phyloP scores from a whole-genome alignment of 2,888 invertebrate genomes.

The Drosophila neonasuta region DNA sequence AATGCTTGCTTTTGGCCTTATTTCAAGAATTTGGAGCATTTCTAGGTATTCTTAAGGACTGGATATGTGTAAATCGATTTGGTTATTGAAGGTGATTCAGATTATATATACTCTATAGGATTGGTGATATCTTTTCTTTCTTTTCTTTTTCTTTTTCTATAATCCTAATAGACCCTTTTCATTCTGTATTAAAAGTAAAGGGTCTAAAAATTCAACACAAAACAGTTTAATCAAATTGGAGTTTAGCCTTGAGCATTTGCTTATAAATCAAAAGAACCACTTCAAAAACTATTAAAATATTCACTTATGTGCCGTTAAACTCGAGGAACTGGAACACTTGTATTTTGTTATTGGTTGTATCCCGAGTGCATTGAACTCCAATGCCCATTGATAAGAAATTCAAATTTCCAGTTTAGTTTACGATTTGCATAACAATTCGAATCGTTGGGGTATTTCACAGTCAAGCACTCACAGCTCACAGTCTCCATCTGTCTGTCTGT shows the following conservation, averaged over 20 bases:
- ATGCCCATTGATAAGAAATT: slow-evolving; percentile 23
- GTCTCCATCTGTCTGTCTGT: not conserved
- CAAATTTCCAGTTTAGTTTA: slow-evolving; percentile 10
- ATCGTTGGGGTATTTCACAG: slow-evolving; percentile 36
- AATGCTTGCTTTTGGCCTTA: too few species aligned
- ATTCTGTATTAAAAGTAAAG: too few species aligned
- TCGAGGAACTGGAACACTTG: not conserved
- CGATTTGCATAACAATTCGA: slow-evolving; percentile 36
- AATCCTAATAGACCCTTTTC: too few species aligned
- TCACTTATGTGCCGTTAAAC: not conserved
- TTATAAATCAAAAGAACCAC: not conserved
- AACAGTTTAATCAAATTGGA: not conserved
- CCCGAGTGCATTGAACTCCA: slow-evolving; percentile 17
- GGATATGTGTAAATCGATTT: too few species aligned
- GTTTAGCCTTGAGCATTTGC: not conserved
- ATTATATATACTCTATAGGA: too few species aligned
- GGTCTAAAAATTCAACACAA: not conserved
- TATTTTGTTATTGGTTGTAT: not conserved
- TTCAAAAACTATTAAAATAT: slow-evolving; percentile 3
- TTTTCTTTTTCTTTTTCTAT: too few species aligned
- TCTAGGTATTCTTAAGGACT: too few species aligned
- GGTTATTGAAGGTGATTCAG: too few species aligned
- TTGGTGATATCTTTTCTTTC: too few species aligned
- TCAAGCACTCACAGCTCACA: slow-evolving; percentile 12
- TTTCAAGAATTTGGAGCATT: too few species aligned